Evolutionary conservation across 2,113 vertebrate genomes (phyloP), one percentile per base, ranked within the genome.

Genomic region (Rhinolophus ferrumequinum): DNA sequence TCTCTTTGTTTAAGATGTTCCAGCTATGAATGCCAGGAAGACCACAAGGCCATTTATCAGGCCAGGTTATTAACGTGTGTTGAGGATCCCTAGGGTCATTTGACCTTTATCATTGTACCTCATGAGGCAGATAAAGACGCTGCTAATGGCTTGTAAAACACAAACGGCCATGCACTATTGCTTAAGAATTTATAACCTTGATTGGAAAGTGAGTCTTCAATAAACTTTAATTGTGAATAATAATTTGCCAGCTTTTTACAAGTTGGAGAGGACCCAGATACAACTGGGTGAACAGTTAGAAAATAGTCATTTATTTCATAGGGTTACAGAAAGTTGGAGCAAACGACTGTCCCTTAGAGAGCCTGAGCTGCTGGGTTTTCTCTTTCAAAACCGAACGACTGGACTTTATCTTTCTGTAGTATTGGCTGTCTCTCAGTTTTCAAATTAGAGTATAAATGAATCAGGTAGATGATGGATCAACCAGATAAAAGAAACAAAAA

Each of bases 121-220:
- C 82, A 52, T 3, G 73, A 88, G 79, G 80, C 56, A 93, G 58
- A 76, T 95, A 84, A 97, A 88, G 44, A 77, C 88, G 47, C 67
- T 81, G 50, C 35, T 92, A 97, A 95, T 95, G 92, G 72, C 54
- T 95, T 94, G 41, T 80, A 96, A 95, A 96, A 67, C 64, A 95
- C 21, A 92, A 94, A 38, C 0, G 6, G 38, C 41, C 79, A 76
- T 18, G 64, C 21, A 76, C 19, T 35, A 6, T 72, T 72, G 91
- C 87, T 94, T 88, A 76, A 92, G 89, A 94, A 95, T 96, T 94
- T 95, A 94, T 64, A 89, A 82, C 5, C 73, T 73, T 87, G 79
- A 96, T 30, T 96, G n/a, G 62, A 93, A 95, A 93, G 66, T 84
- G 47, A 80, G 26, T 76, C 70, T 84, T 94, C 66, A 83, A 85